Conservation (phyloP, 2,888 invertebrate species). For the Pristionchus japonicus region DNA sequence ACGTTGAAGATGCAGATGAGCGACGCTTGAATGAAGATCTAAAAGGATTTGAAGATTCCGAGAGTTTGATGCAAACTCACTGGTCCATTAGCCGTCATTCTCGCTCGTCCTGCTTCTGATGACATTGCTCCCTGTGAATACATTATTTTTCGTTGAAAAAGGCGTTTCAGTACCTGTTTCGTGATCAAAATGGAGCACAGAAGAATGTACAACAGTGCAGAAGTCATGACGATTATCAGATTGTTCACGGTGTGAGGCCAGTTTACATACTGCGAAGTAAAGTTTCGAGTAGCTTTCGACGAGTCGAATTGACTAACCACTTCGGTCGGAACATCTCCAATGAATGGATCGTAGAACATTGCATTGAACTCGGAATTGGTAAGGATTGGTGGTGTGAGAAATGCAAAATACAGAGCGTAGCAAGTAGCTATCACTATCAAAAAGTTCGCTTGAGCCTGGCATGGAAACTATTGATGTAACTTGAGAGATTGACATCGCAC, state of each 20-base stretch:
- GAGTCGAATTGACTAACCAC: no score
- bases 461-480: no score
- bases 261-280: slow-evolving; percentile 9
- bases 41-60: background rate
- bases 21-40: slow-evolving; percentile 20
- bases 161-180: no score
- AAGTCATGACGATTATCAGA: background rate
- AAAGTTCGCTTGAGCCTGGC: background rate
- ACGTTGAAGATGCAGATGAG: slow-evolving; percentile 30
- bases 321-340: background rate
- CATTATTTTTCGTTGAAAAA: no score
- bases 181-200: background rate
- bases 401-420: background rate
- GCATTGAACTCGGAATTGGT: background rate
- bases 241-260: slow-evolving; percentile 20
- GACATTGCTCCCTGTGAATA: background rate
- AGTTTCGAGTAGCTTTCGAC: no score
- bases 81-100: background rate
- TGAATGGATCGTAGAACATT: slow-evolving; percentile 18
- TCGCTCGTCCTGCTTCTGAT: background rate
- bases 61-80: background rate
- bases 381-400: background rate
- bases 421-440: background rate
- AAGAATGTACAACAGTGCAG: background rate
- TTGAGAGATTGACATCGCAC: no score